phyloP scores from a whole-genome alignment of 2,113 vertebrate species.

The Ceyx melanurus region DNA sequence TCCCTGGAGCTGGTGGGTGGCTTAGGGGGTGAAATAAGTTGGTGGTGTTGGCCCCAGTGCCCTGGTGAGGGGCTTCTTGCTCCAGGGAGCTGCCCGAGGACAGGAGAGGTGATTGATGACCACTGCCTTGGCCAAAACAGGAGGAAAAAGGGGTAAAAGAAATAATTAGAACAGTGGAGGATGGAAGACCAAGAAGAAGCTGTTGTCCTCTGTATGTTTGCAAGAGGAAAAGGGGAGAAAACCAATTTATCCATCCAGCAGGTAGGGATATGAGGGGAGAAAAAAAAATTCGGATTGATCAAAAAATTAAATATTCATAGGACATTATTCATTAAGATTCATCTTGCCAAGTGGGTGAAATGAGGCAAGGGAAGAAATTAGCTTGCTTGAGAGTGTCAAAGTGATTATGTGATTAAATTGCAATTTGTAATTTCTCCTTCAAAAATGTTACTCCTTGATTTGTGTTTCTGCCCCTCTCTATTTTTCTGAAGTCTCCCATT shows the following conservation, averaged over 20 bases:
- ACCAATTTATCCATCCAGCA: conserved; percentile 66
- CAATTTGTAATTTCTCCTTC: conserved; percentile 85
- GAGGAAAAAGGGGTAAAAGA: not conserved
- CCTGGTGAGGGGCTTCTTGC: not conserved
- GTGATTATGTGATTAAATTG: conserved; percentile 87
- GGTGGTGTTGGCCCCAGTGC: rapidly evolving
- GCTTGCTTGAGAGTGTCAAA: conserved; percentile 87
- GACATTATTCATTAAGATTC: conserved; percentile 86
- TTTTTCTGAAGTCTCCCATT: not conserved
- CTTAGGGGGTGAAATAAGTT: not conserved
- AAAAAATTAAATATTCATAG: conserved; percentile 85
- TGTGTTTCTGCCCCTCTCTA: conserved; percentile 66
- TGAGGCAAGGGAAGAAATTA: conserved; percentile 85
- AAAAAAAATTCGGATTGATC: conserved; percentile 74
- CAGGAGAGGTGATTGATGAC: not conserved
- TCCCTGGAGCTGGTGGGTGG: rapidly evolving
- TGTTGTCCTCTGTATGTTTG: not conserved
- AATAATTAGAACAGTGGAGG: not conserved
- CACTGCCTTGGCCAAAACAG: not conserved
- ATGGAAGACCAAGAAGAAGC: not conserved
- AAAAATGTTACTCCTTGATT: conserved; percentile 78
- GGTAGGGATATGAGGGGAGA: conserved; percentile 62
- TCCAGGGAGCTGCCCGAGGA: not conserved
- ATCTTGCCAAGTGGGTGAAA: conserved; percentile 83
- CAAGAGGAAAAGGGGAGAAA: not conserved